These are phyloP conservation scores for Bovichtus diacanthus DNA, from an alignment of 2,797 vertebrate species.

Conservation along the genomic window DNA sequence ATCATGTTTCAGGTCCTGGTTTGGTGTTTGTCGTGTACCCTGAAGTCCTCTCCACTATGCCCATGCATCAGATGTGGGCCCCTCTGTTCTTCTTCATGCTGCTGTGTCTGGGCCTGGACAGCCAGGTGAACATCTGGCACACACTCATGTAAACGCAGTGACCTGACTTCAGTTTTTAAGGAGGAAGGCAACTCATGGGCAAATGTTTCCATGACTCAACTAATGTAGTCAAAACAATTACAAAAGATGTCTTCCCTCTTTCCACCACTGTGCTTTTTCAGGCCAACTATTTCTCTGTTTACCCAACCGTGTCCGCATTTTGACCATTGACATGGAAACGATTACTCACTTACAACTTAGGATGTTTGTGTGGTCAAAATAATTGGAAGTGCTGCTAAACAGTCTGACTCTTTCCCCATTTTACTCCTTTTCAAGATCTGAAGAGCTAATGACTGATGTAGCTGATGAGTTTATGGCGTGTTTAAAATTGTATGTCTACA, in stretches of 20 bases:
- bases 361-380: neutral
- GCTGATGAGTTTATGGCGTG: neutral
- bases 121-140: slow-evolving; percentile 77
- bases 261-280: neutral
- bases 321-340: neutral
- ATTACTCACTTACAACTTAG: slow-evolving; percentile 8
- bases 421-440: neutral
- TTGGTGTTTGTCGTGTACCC: slow-evolving; percentile 88
- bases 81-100: slow-evolving; percentile 87
- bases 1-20: slow-evolving; percentile 79
- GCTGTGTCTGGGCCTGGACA: slow-evolving; percentile 85
- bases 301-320: neutral
- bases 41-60: slow-evolving; percentile 85
- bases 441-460: neutral
- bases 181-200: neutral
- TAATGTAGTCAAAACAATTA: neutral
- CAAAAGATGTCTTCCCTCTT: neutral
- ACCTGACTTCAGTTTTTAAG: neutral
- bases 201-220: neutral
- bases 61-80: slow-evolving; percentile 79
- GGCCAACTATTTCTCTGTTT: neutral
- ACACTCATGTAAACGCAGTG: neutral
- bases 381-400: neutral
- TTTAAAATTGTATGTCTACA: neutral
- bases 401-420: neutral